Evolutionary conservation across 2,113 vertebrate species (phyloP), one percentile per base, ranked within the genome.

Genomic region (Macquaria ambigua): DNA sequence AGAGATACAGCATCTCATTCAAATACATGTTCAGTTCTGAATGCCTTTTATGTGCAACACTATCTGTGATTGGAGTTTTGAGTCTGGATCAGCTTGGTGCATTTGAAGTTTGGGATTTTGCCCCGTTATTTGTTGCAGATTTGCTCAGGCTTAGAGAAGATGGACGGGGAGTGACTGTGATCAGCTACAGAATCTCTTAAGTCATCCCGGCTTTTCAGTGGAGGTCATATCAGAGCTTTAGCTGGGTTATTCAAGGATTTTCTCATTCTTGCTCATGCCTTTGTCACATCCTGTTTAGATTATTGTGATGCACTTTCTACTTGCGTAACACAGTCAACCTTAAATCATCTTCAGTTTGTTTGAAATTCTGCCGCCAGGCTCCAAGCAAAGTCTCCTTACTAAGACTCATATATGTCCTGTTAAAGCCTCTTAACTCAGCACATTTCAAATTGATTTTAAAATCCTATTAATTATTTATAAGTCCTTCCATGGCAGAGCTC

Each of bases 241-340:
- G 77, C 31, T 28, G 56, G 61, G 73, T 87, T 76, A 75, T 82
- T 71, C 23, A 62, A 69, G 68, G 74, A 67, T 70, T 67, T 64
- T 78, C 46, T 79, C 66, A 78, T 68, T 84, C 58, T 37, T 69
- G 48, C 72, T 80, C 76, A 81, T 72, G 71, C 68, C n/a, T 81
- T 83, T 81, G 79, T 87, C 80, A 87, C 74, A 79, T 76, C 76
- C 66, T 72, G 82, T 85, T 89, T 79, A 76, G 21, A 73, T 91
- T 69, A 75, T 68, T 81, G 37, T 83, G 76, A 87, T 75, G 59
- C 63, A 74, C 64, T 71, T 74, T 58, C 16, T 68, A 23, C 71
- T 83, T 81, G 39, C 37, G 15, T 67, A 73, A 76, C 70, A 72
- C 67, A 68, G 50, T 74, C 79, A 71, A 62, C 74, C 72, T 73